Percentiles rank a stretch among this genome's conserved stretches.
phyloP scores from a whole-genome alignment of 2,888 invertebrate species.

The Sisyra nigra region DNA sequence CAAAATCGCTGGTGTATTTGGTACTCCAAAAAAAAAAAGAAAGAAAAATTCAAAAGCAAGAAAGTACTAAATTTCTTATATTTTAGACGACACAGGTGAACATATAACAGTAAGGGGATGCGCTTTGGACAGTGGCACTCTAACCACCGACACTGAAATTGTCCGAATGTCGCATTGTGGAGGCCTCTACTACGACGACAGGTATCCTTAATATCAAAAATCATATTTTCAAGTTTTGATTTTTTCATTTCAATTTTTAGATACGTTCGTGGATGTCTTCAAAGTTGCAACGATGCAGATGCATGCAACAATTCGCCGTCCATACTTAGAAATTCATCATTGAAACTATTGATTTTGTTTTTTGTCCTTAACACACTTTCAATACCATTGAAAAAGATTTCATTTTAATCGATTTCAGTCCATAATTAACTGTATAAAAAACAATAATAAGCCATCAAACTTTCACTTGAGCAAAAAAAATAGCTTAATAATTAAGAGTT shows the following conservation, averaged over 20 bases:
- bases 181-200: conserved; percentile 74
- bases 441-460: too few relatives aligned
- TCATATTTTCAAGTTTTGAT: neutral
- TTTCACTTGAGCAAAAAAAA: too few relatives aligned
- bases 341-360: too few relatives aligned
- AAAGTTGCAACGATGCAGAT: conserved; percentile 84
- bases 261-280: conserved; percentile 84
- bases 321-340: too few relatives aligned
- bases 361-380: too few relatives aligned
- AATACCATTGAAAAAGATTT: too few relatives aligned
- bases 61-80: conserved; percentile 7
- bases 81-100: conserved; percentile 60
- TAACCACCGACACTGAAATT: conserved; percentile 91
- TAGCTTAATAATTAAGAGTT: too few relatives aligned
- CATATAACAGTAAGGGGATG: conserved; percentile 82
- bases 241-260: conserved; percentile 28
- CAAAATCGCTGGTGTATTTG: conserved; percentile 82
- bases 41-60: neutral
- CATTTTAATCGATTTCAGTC: too few relatives aligned
- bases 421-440: too few relatives aligned
- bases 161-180: conserved; percentile 97
- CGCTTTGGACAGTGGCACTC: conserved; percentile 87
- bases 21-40: conserved; percentile 34
- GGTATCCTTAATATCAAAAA: conserved; percentile 32
- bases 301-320: conserved; percentile 52